These are phyloP conservation scores for Vimba vimba DNA, from an alignment of 2,113 vertebrate species.

Conservation along the genomic window DNA sequence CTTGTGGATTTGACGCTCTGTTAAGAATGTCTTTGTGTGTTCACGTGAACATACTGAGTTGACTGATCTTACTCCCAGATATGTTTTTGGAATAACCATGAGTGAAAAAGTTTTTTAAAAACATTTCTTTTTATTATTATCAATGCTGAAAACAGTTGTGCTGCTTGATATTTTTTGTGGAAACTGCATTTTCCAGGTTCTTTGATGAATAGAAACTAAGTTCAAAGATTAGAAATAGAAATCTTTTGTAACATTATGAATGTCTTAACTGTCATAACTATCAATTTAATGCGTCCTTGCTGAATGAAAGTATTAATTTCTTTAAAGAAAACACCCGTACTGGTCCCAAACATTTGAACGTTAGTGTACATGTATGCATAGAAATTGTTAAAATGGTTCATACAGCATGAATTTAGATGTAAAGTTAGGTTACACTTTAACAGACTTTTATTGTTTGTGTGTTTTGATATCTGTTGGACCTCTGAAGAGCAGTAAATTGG, in stretches of 20 bases:
- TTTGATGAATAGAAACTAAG: background rate
- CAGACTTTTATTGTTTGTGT: background rate
- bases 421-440: background rate
- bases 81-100: too few relatives aligned
- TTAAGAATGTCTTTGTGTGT: too few relatives aligned
- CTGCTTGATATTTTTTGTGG: too few relatives aligned
- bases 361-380: background rate
- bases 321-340: background rate
- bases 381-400: background rate
- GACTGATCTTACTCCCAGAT: too few relatives aligned
- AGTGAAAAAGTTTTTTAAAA: too few relatives aligned
- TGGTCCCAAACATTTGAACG: background rate
- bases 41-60: too few relatives aligned
- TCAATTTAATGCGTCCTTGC: background rate
- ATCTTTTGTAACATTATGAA: background rate
- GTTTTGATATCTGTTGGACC: background rate
- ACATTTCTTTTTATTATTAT: background rate
- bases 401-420: background rate
- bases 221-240: background rate
- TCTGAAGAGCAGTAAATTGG: background rate
- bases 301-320: background rate
- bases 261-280: background rate
- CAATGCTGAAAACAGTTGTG: background rate
- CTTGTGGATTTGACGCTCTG: too few relatives aligned
- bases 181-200: background rate